phyloP scores from a whole-genome alignment of 2,888 invertebrate species.

The Ennomos fuscantarius region DNA sequence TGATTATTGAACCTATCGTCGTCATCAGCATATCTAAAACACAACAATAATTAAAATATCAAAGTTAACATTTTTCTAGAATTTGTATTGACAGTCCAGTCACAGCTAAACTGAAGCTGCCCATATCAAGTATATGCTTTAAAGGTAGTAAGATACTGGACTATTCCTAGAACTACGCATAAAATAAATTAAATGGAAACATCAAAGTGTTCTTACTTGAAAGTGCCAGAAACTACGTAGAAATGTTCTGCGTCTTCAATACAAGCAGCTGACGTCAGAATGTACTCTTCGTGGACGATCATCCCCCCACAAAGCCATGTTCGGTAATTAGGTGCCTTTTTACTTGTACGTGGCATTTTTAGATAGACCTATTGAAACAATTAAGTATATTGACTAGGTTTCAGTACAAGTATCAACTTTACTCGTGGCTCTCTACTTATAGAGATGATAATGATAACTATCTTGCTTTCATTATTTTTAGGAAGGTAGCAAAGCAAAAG shows the following conservation, averaged over 20 bases:
- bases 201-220: slow-evolving; percentile 54
- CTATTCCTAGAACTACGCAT: no score
- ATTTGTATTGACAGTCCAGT: no score
- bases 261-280: slow-evolving; percentile 74
- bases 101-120: no score
- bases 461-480: no score
- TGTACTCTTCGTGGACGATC: slow-evolving; percentile 70
- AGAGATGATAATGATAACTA: no score
- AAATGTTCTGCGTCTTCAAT: slow-evolving; percentile 74
- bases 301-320: slow-evolving; percentile 72
- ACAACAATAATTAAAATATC: not conserved
- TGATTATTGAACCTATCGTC: slow-evolving; percentile 67
- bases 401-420: no score
- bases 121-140: no score
- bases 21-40: slow-evolving; percentile 63
- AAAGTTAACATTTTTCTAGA: not conserved
- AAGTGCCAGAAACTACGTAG: slow-evolving; percentile 72
- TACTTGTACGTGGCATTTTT: slow-evolving; percentile 60
- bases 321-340: slow-evolving; percentile 57
- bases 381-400: no score
- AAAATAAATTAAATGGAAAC: not conserved
- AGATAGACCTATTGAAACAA: slow-evolving; percentile 58
- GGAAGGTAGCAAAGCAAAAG: no score
- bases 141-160: no score
- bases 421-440: no score